Conservation (phyloP, 2,888 invertebrate genomes). For the Dicranocentrus wangi region DNA sequence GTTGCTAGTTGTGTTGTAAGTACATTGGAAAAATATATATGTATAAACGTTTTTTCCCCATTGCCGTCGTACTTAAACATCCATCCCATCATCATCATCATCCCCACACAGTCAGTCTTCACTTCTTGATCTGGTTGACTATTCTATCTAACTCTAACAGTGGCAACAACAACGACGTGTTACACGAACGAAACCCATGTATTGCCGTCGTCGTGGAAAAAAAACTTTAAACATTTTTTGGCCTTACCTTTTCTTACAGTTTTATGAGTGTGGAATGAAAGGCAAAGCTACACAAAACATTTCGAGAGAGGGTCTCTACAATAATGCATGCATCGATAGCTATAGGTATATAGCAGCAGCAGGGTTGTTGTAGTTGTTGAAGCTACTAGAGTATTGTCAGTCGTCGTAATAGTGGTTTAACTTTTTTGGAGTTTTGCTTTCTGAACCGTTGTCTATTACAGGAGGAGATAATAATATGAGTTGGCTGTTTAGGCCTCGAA, state of each 20-base stretch:
- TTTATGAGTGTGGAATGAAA: slow-evolving; percentile 49
- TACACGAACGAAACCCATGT: background rate
- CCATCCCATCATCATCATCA: slow-evolving; percentile 1
- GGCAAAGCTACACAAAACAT: slow-evolving; percentile 40
- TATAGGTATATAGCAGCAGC: too few relatives aligned
- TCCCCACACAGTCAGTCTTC: slow-evolving; percentile 6
- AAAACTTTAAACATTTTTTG: slow-evolving; percentile 1
- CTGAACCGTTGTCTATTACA: background rate
- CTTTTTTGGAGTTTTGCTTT: slow-evolving; percentile 41
- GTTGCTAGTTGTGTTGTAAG: too few relatives aligned
- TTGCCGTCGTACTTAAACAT: background rate
- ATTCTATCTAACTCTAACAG: too few relatives aligned
- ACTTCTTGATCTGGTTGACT: background rate
- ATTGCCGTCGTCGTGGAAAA: background rate
- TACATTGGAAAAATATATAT: too few relatives aligned
- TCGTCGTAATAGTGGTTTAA: too few relatives aligned
- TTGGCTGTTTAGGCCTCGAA: background rate
- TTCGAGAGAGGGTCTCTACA: slow-evolving; percentile 39
- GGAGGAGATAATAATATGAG: too few relatives aligned
- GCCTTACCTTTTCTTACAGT: slow-evolving; percentile 39
- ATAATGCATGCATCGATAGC: too few relatives aligned
- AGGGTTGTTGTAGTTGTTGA: too few relatives aligned
- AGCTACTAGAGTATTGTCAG: too few relatives aligned
- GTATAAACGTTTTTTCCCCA: background rate
- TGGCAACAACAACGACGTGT: too few relatives aligned